Base-by-base conservation (phyloP, 2,888 invertebrate species). In the Antheraea assamensis region DNA sequence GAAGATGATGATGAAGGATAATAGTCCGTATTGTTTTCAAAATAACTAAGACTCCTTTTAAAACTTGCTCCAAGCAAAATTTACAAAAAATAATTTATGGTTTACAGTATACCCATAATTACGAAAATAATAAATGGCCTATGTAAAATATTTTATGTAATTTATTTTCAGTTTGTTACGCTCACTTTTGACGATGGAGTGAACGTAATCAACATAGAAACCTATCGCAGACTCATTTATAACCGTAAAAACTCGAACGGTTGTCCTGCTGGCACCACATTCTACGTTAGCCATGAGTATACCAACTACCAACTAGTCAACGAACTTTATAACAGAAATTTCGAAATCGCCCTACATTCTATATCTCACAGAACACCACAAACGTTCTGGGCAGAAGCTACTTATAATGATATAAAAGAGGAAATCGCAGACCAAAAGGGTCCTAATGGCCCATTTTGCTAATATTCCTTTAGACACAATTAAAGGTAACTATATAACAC, bases 231-330 rank as follows among this genome's bases (percentile, higher is more conserved):
- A 0, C 79, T 96, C 0, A 87, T 97, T 7, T 91, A 88, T 74
- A 84, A 87, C 19, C 88, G 96, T 0, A 82, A 71, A 5, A 97
- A 97, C 88, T 96, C 95, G 0, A 96, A 97, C 83, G 95, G 95
- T 1, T 96, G 96, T 75, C 93, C 94, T 0, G 95, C 95, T 0
- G 94, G 95, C 0, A 95, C 95, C 58, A 97, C 97, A 0, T 96
- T 97, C 88, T 97, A 95, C 85, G 93, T 97, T 47, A 96, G 95
- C 52, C 97, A 97, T 81, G 96, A 97, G 77, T 97, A 97, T 85
- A 96, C 96, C 0, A 95, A 97, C 87, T 97, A 97, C 81, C 87
- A 91, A 7, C 80, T 94, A n/a, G 92, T 96, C 5, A 96, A 96
- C 80, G 94, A 96, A 73, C 89, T 97, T 1, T 95, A 96, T 81